These are phyloP conservation scores for Scolanthus callimorphus DNA, from an alignment of 92 coral and sea anemone species.

Conservation along the genomic window DNA sequence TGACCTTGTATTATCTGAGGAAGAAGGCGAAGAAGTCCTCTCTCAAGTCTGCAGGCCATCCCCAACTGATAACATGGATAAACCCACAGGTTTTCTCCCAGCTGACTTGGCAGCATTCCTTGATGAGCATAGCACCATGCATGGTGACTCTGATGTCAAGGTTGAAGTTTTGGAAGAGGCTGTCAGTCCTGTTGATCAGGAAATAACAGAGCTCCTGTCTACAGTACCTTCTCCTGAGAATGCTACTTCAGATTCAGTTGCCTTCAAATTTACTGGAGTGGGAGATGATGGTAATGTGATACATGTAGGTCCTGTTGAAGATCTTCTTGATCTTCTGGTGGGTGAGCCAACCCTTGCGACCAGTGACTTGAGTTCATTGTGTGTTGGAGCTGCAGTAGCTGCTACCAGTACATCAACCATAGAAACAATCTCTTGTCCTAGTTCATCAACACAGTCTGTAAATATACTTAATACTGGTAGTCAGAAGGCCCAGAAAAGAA, in stretches of 20 bases:
- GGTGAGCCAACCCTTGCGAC: background rate
- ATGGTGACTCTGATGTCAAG: background rate
- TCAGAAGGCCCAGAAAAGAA: constrained; percentile 2
- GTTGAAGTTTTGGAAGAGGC: constrained; percentile 34
- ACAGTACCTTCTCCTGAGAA: constrained; percentile 24
- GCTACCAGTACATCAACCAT: background rate
- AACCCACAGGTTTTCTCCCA: background rate
- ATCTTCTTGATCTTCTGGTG: constrained; percentile 8
- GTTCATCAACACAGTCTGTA: background rate
- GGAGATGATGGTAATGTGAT: background rate
- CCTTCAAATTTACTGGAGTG: constrained; percentile 6
- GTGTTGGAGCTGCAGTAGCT: background rate
- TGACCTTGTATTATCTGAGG: background rate
- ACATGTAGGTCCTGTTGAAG: constrained; percentile 2
- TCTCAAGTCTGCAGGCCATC: background rate
- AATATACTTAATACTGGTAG: background rate
- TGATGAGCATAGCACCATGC: background rate
- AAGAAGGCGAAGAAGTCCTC: background rate
- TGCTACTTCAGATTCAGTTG: background rate
- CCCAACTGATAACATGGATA: background rate
- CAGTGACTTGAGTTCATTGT: no score
- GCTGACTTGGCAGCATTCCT: background rate
- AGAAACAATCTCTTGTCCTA: background rate
- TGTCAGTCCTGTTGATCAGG: constrained; percentile 14
- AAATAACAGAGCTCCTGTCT: background rate